phyloP scores from a whole-genome alignment of 2,888 invertebrate genomes.

The Phortica okadai region DNA sequence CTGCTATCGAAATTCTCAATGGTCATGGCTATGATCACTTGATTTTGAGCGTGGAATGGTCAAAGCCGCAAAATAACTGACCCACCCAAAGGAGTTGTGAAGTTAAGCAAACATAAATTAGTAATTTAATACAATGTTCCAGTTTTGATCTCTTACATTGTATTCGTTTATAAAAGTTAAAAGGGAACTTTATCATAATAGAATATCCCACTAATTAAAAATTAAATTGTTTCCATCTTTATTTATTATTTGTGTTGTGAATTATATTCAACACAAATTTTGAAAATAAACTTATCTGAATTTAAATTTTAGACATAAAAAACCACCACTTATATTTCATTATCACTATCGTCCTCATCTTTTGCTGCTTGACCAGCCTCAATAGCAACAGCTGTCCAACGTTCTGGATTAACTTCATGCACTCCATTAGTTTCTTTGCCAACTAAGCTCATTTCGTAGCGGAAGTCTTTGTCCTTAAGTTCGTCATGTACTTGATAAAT shows the following conservation, averaged over 20 bases:
- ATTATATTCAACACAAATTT: not conserved
- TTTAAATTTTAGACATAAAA: not conserved
- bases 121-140: too few relatives aligned
- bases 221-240: too few relatives aligned
- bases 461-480: slow-evolving; percentile 90
- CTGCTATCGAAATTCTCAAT: slow-evolving; percentile 92
- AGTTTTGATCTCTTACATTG: too few relatives aligned
- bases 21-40: slow-evolving; percentile 98
- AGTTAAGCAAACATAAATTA: not conserved
- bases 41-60: slow-evolving; percentile 99
- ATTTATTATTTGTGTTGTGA: not conserved
- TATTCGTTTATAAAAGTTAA: not conserved
- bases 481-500: slow-evolving; percentile 94
- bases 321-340: slow-evolving; percentile 74
- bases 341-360: slow-evolving; percentile 81
- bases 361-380: slow-evolving; percentile 88
- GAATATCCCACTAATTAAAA: too few relatives aligned
- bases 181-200: not conserved
- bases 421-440: slow-evolving; percentile 87
- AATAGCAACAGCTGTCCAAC: slow-evolving; percentile 89
- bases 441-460: slow-evolving; percentile 96
- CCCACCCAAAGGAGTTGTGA: not conserved
- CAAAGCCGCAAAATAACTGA: slow-evolving; percentile 84
- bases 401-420: slow-evolving; percentile 88
- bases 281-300: not conserved